Evolutionary conservation across 2,113 vertebrate species (phyloP), one percentile per base, ranked within the genome.

Genomic region (Benitochromis conjunctus): DNA sequence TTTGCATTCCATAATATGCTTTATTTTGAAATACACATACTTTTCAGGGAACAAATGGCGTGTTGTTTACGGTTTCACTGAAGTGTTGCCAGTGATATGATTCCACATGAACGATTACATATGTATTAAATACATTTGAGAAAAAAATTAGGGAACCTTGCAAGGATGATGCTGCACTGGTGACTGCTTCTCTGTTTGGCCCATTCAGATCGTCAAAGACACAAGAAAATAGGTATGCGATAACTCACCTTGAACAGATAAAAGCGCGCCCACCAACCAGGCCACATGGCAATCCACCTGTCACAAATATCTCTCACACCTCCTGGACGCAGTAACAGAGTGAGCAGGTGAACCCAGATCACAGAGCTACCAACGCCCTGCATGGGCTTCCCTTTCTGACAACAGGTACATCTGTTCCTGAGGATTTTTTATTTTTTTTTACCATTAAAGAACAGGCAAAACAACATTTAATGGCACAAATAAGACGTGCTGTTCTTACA

Each of bases 211-310:
- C 57, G 16, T 48, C 43, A 48, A n/a, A 64, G 43, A 36, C 58
- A 18, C 43, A n/a, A 31, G 38, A 58, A 81, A 88, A 81, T 55
- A 48, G n/a, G 38, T 24, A 58, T 77, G 56, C 66, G 41, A 38
- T 54, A 89, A 77, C 6, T 74, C 41, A 9, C 51, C n/a, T 83
- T 31, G 54, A 57, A 62, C 56, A 79, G 80, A 88, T 84, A 64
- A 88, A 90, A 90, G 84, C 34, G 18, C 13, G 77, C 54, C 54
- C 82, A 24, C 92, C 76, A 43, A 7, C 57, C 71, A 69, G 57
- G 89, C 93, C 86, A 89, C 90, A 86, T 82, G 86, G 90, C 79
- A 82, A 90, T 90, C 88, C 88, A 95, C 91, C 91, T 92, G 92
- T 85, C 92, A 88, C 60, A 82, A 86, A 55, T 80, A 26, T 88